Percentiles rank a stretch among this genome's conserved stretches.
Evolutionary conservation across 2,888 invertebrate species (phyloP).

Genomic region (Helicoverpa assulta): DNA sequence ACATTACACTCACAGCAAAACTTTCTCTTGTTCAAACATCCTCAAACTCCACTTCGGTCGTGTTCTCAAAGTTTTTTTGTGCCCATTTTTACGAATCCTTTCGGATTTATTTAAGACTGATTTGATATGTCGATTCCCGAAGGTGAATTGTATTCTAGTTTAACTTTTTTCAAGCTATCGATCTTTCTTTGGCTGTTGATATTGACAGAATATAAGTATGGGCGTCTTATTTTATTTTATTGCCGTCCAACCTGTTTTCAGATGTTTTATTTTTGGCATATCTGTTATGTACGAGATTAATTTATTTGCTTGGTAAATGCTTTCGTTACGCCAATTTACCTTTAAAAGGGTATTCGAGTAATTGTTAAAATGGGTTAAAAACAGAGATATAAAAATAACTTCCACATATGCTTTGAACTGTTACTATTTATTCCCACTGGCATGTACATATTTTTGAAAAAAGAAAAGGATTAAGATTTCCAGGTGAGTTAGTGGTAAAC

Average conservation of each 20-base stretch:
- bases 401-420: too few relatives aligned
- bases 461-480: too few relatives aligned
- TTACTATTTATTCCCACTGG: too few relatives aligned
- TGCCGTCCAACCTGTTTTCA: neutral
- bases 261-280: neutral
- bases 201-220: slow-evolving; percentile 11
- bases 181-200: slow-evolving; percentile 20
- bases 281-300: neutral
- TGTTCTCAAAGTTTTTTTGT: slow-evolving; percentile 8
- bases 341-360: neutral
- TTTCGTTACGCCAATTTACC: neutral
- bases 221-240: slow-evolving; percentile 4
- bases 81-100: slow-evolving; percentile 6
- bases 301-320: neutral
- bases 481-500: too few relatives aligned
- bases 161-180: neutral
- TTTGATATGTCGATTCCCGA: slow-evolving; percentile 31
- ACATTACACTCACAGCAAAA: slow-evolving; percentile 24
- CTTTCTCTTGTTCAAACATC: slow-evolving; percentile 21
- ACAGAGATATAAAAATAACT: too few relatives aligned
- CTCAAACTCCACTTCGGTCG: slow-evolving; percentile 1
- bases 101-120: slow-evolving; percentile 34
- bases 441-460: too few relatives aligned
- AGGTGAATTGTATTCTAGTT: slow-evolving; percentile 4
- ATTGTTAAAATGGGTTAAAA: too few relatives aligned